A percentile compares a stretch with the other conserved stretches of the same genome.
Evolutionary conservation across 2,113 vertebrate genomes (phyloP).

Genomic region (Peromyscus leucopus): DNA sequence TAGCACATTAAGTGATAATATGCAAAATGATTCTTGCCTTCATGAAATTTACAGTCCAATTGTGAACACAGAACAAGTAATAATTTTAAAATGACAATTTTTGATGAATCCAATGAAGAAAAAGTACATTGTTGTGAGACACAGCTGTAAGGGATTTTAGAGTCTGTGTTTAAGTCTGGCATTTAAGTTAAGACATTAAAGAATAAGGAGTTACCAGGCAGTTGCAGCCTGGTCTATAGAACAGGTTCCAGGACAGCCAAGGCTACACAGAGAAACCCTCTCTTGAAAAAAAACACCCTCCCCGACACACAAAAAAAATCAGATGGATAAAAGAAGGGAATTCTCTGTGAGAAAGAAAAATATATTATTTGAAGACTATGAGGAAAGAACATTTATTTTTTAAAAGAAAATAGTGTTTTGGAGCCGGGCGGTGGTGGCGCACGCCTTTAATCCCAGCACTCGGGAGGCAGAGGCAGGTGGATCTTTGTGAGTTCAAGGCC

Average conservation of each 20-base stretch:
- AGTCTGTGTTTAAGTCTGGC: neutral
- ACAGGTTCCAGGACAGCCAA: neutral
- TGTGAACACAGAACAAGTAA: neutral
- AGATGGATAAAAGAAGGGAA: neutral
- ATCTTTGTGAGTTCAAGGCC: too few relatives aligned
- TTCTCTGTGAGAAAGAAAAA: conserved; percentile 34
- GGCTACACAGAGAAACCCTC: neutral
- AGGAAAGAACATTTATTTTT: neutral
- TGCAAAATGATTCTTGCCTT: conserved; percentile 15
- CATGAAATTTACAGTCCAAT: conserved; percentile 7
- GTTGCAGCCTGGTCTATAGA: neutral
- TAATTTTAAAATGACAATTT: conserved; percentile 48
- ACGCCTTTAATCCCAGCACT: too few relatives aligned
- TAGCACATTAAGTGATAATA: neutral
- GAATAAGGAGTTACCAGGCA: neutral
- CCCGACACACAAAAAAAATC: neutral
- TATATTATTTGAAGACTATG: neutral
- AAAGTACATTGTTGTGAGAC: neutral
- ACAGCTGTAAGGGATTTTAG: conserved; percentile 3
- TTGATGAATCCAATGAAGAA: neutral
- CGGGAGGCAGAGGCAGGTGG: too few relatives aligned
- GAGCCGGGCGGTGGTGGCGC: too few relatives aligned
- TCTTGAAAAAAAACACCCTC: neutral
- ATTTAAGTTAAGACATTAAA: neutral
- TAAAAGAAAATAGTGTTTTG: too few relatives aligned